A percentile compares a stretch with the other conserved stretches of the same genome.
These are phyloP conservation scores for Potorous gilbertii DNA, from an alignment of 2,797 vertebrate species.

Conservation along the genomic window DNA sequence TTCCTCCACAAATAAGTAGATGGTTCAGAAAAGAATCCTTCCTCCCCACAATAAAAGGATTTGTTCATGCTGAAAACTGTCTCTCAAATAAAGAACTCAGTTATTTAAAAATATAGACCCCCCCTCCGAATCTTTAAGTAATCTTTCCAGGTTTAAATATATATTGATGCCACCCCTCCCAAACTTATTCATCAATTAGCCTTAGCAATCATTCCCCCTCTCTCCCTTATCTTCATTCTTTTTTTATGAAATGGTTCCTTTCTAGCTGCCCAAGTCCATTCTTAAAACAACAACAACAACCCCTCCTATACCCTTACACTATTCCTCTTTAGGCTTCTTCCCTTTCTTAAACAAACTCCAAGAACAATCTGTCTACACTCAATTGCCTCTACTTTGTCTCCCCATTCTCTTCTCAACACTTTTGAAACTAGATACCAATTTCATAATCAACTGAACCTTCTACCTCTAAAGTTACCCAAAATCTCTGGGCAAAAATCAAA, in stretches of 20 bases:
- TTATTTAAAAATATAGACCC: conserved; percentile 9
- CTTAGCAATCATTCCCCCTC: not conserved
- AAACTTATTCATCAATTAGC: not conserved
- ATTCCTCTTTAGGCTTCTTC: not conserved
- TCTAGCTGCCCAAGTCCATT: not conserved
- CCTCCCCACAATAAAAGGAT: conserved; percentile 41
- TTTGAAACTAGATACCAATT: not conserved
- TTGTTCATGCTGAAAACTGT: conserved; percentile 43
- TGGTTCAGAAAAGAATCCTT: not conserved
- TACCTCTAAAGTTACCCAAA: not conserved
- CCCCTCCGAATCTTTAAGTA: not conserved
- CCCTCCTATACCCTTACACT: not conserved
- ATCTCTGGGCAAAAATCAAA: not conserved
- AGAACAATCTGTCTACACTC: not conserved
- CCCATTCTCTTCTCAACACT: not conserved
- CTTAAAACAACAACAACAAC: not conserved
- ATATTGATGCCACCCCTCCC: not conserved
- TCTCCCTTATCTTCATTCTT: not conserved
- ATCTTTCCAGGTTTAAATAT: not conserved
- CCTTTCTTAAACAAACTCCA: not conserved
- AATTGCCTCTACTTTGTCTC: not conserved
- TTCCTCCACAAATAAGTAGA: not conserved
- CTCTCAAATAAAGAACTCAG: conserved; percentile 37
- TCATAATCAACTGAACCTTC: not conserved
- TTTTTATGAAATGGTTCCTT: not conserved